Evolutionary conservation across 2,797 vertebrate genomes (phyloP).

Genomic region (Anisognathus igniventris): DNA sequence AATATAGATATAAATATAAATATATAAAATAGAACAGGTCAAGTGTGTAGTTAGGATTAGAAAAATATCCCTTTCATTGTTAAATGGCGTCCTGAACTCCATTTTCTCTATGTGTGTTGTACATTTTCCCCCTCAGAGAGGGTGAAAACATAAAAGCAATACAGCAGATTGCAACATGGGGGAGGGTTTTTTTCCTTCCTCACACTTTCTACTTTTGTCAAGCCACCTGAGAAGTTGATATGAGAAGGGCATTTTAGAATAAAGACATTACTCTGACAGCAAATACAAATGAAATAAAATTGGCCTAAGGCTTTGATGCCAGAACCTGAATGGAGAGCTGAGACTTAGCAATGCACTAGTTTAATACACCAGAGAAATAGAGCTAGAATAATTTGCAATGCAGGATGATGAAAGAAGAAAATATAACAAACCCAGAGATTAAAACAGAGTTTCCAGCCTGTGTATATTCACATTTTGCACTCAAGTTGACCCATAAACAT

Average conservation of each 20-base stretch:
- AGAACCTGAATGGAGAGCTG: conserved; percentile 69
- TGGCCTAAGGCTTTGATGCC: conserved; percentile 77
- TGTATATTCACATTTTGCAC: neutral
- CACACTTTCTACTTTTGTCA: conserved; percentile 56
- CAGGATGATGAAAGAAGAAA: conserved; percentile 70
- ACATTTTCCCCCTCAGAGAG: conserved; percentile 15
- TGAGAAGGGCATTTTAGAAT: conserved; percentile 74
- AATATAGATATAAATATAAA: neutral
- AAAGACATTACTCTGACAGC: conserved; percentile 79
- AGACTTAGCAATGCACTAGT: conserved; percentile 62
- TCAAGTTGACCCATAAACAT: conserved; percentile 15
- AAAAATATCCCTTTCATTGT: conserved; percentile 46
- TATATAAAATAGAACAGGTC: neutral
- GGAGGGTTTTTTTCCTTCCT: conserved; percentile 58
- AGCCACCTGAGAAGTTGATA: conserved; percentile 75
- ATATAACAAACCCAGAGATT: conserved; percentile 50
- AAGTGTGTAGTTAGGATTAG: neutral
- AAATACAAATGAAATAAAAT: conserved; percentile 80
- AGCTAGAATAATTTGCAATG: conserved; percentile 65
- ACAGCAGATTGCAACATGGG: neutral
- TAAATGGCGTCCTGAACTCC: conserved; percentile 8
- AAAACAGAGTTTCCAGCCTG: conserved; percentile 49
- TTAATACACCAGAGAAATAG: conserved; percentile 67
- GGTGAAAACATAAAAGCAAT: conserved; percentile 59
- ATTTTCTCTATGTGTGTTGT: neutral